These are phyloP conservation scores for Harpagifer antarcticus DNA, from an alignment of 2,797 vertebrate species.

Conservation along the genomic window DNA sequence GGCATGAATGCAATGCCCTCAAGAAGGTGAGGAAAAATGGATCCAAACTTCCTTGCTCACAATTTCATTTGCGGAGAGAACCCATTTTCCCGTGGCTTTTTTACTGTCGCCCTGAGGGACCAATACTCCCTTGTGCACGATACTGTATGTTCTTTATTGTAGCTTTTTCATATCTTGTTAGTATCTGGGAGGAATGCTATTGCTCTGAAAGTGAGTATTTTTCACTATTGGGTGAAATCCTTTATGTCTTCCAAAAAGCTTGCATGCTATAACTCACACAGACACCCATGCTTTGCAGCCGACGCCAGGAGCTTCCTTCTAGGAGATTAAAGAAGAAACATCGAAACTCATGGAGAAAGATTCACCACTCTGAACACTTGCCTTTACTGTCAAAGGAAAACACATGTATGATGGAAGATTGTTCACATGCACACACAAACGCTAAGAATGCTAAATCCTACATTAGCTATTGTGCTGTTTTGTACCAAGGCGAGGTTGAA, in stretches of 20 bases:
- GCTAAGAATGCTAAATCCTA: slow-evolving; percentile 40
- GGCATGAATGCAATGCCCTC: slow-evolving; percentile 30
- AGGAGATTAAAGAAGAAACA: slow-evolving; percentile 77
- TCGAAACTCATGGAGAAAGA: slow-evolving; percentile 69
- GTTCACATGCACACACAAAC: slow-evolving; percentile 33
- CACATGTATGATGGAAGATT: slow-evolving; percentile 20
- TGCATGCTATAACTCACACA: slow-evolving; percentile 78
- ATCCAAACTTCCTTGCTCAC: slow-evolving; percentile 30
- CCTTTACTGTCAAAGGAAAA: slow-evolving; percentile 60
- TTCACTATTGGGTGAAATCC: slow-evolving; percentile 70
- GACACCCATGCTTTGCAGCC: slow-evolving; percentile 76
- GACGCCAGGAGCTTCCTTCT: slow-evolving; percentile 71
- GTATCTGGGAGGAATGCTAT: slow-evolving; percentile 45
- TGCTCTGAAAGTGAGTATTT: slow-evolving; percentile 58
- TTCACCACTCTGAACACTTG: slow-evolving; percentile 59
- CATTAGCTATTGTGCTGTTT: slow-evolving; percentile 20
- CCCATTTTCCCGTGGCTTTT: slow-evolving; percentile 31
- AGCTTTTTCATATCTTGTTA: slow-evolving; percentile 53
- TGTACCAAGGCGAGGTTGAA: slow-evolving; percentile 1
- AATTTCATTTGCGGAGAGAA: slow-evolving; percentile 45
- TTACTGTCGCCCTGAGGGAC: slow-evolving; percentile 34
- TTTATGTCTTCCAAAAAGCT: slow-evolving; percentile 54
- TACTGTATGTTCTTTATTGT: slow-evolving; percentile 41
- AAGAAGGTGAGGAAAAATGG: slow-evolving; percentile 38
- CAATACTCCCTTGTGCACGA: slow-evolving; percentile 18